Conservation (phyloP, 2,113 vertebrate genomes). For the Cryptomyrus ogoouensis region DNA sequence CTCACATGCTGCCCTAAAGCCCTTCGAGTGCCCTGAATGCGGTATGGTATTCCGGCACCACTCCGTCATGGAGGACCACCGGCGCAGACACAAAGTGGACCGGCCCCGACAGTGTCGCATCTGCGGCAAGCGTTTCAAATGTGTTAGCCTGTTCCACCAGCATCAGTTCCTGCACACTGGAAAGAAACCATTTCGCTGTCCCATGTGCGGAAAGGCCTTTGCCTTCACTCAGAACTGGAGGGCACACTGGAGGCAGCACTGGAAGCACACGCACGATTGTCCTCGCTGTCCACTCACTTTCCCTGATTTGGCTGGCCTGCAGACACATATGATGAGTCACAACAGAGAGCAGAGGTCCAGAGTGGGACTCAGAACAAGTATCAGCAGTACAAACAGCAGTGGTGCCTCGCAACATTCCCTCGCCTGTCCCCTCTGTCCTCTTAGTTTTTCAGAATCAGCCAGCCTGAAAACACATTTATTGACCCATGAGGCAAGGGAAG, state of each 20-base stretch:
- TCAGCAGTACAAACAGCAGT: constrained; percentile 39
- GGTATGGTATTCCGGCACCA: constrained; percentile 78
- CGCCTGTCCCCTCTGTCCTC: constrained; percentile 60
- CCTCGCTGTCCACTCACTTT: constrained; percentile 22
- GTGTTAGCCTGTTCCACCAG: constrained; percentile 72
- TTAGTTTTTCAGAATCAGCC: constrained; percentile 43
- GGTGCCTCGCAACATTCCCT: constrained; percentile 42
- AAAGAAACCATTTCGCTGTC: constrained; percentile 63
- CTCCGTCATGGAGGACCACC: constrained; percentile 76
- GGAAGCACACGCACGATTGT: constrained; percentile 30
- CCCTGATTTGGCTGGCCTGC: constrained; percentile 30
- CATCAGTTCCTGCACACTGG: constrained; percentile 74
- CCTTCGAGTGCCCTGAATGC: constrained; percentile 71
- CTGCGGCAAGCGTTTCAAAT: constrained; percentile 72
- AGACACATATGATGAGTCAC: constrained; percentile 19
- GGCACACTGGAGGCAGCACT: constrained; percentile 62
- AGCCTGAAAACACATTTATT: constrained; percentile 62
- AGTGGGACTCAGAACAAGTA: background rate
- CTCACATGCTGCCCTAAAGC: constrained; percentile 71
- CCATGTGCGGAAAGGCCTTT: constrained; percentile 58
- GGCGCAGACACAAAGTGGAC: constrained; percentile 64
- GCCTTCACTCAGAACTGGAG: constrained; percentile 68
- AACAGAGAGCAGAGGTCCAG: constrained; percentile 16
- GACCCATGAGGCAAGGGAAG: constrained; percentile 57
- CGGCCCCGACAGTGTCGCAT: constrained; percentile 60